Evolutionary conservation across 2,888 invertebrate species (phyloP).

Genomic region (Agonopterix alstromeriana): DNA sequence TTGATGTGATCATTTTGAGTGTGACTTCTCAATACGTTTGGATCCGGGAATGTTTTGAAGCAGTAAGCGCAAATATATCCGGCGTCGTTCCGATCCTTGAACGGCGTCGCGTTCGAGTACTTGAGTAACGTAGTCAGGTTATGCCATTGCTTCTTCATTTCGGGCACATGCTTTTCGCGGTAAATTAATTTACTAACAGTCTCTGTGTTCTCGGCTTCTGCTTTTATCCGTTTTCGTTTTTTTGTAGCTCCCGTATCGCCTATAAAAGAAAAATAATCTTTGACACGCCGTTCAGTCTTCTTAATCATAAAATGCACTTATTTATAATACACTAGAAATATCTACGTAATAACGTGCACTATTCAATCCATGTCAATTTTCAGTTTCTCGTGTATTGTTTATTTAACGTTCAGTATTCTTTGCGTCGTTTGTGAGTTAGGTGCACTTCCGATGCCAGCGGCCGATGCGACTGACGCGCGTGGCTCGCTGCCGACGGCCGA

Average conservation of each 20-base stretch:
- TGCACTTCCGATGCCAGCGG: too few species aligned
- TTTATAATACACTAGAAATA: too few species aligned
- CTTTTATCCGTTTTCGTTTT: constrained; percentile 50
- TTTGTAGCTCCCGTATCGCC: constrained; percentile 56
- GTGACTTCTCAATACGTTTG: constrained; percentile 42
- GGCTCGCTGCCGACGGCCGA: too few species aligned
- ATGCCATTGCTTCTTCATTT: constrained; percentile 68
- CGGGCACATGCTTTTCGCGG: constrained; percentile 45
- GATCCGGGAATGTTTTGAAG: constrained; percentile 54
- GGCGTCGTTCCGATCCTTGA: constrained; percentile 61
- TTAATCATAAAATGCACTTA: not conserved
- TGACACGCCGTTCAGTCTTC: constrained; percentile 42
- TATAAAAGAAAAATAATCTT: constrained; percentile 71
- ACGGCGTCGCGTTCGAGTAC: constrained; percentile 61
- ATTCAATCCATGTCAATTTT: too few species aligned
- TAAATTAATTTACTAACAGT: constrained; percentile 27
- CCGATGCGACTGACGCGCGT: too few species aligned
- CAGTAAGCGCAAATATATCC: constrained; percentile 66
- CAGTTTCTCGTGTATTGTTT: too few species aligned
- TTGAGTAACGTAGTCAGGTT: constrained; percentile 57
- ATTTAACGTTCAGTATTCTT: too few species aligned
- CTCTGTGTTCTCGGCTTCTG: constrained; percentile 28
- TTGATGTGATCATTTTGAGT: constrained; percentile 51
- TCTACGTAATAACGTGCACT: too few species aligned
- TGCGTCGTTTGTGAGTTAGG: too few species aligned